Evolutionary conservation across 2,113 vertebrate species (phyloP), one percentile per base, ranked within the genome.

Genomic region (Phasianus colchicus): DNA sequence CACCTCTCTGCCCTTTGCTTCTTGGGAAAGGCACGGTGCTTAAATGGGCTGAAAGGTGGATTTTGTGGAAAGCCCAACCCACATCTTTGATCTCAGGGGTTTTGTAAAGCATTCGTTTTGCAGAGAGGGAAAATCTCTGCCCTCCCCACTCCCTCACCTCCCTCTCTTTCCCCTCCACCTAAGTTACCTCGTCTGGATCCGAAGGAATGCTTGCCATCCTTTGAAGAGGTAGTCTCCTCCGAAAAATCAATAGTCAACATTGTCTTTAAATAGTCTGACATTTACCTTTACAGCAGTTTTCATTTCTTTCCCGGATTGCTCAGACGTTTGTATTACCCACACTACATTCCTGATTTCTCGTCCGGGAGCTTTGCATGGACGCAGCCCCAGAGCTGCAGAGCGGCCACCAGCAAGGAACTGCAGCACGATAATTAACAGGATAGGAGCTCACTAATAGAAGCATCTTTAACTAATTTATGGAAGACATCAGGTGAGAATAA

Each of bases 161-260:
- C 93, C 88, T 86, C 75, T 86, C 92, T 67, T 80, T 3, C 0
- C 73, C 60, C 83, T 92, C 92, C 81, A 21, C 80, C 90, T 40
- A 57, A 60, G 71, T 63, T 87, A 73, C 88, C 64, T 77, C 2
- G 6, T 54, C 81, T 81, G 45, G 57, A 85, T 73, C 90, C 60
- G 65, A 60, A 94, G 86, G 86, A 91, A 83, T 47, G 90, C 94
- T 90, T 74, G 74, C 94, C 89, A 92, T 74, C 88, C 81, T 96
- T 96, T 95, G 93, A 97, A 96, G 92, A 96, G 95, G 90, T 89
- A 96, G 95, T 83, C 86, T 96, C 83, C 88, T 86, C 93, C 90
- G 67, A 95, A 96, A 97, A 96, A 97, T 97, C 95, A 95, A 97
- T 97, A 94, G 92, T 95, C 95, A 96, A 94, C 94, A 92, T 96